phyloP scores from a whole-genome alignment of 2,113 vertebrate species.

The Rutilus rutilus region DNA sequence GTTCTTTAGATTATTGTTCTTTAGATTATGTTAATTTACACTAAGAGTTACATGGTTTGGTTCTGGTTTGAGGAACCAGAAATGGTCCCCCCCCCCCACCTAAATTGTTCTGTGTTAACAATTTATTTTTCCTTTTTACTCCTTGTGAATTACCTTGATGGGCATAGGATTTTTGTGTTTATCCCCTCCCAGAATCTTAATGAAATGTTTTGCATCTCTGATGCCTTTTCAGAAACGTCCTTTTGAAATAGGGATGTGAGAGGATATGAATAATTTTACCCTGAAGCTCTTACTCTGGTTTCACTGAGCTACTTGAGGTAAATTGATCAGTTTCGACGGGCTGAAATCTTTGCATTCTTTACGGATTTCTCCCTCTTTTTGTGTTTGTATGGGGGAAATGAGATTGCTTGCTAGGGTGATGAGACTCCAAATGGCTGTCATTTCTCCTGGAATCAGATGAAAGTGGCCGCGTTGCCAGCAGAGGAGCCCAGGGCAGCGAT shows the following conservation, averaged over 20 bases:
- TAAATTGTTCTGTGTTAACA: no score
- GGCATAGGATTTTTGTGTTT: neutral
- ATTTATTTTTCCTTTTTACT: neutral
- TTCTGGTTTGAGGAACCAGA: no score
- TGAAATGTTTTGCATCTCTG: neutral
- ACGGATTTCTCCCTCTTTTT: conserved; percentile 4
- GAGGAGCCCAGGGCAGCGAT: conserved; percentile 41
- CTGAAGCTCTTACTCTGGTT: conserved; percentile 20
- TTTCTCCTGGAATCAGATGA: conserved; percentile 50
- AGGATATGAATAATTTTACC: conserved; percentile 31
- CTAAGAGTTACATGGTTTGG: no score
- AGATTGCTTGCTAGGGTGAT: conserved; percentile 45
- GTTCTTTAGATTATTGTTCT: no score
- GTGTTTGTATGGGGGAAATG: conserved; percentile 7
- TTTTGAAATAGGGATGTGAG: neutral
- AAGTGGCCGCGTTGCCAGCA: conserved; percentile 23
- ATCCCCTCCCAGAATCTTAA: conserved; percentile 7
- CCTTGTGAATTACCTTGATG: neutral
- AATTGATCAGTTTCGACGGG: neutral
- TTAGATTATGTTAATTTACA: no score
- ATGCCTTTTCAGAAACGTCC: neutral
- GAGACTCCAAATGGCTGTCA: conserved; percentile 45
- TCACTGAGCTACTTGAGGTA: conserved; percentile 27
- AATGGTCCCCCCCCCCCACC: no score
- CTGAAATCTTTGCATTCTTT: conserved; percentile 40